These are phyloP conservation scores for Luffia ferchaultella DNA, from an alignment of 2,888 invertebrate genomes.

Conservation along the genomic window DNA sequence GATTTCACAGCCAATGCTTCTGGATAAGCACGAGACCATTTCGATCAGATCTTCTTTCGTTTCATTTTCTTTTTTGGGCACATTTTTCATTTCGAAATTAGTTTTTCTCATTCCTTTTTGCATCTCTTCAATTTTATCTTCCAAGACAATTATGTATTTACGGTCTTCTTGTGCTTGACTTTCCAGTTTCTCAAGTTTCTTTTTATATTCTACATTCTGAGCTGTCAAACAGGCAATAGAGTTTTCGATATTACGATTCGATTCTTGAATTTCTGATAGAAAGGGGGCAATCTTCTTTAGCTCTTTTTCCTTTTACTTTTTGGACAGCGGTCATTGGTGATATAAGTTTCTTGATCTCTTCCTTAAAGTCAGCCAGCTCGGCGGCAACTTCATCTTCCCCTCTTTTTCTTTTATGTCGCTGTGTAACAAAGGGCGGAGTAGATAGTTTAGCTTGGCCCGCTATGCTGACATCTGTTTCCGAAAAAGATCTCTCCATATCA, in stretches of 20 bases:
- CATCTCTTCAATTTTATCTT: conserved; percentile 13
- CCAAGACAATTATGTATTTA: conserved; percentile 11
- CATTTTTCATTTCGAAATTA: conserved; percentile 14
- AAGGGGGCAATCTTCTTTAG: too few relatives aligned
- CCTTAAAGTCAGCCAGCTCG: too few relatives aligned
- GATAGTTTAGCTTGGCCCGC: too few relatives aligned
- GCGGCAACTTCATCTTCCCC: too few relatives aligned
- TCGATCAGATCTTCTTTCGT: conserved; percentile 10
- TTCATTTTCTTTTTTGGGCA: conserved; percentile 11
- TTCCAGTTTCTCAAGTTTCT: conserved; percentile 7
- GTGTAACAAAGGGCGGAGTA: too few relatives aligned
- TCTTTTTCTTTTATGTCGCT: too few relatives aligned
- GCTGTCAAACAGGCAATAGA: conserved; percentile 8
- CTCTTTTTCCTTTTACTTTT: too few relatives aligned
- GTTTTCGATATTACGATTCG: conserved; percentile 12
- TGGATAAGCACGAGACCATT: conserved; percentile 10
- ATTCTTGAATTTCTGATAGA: conserved; percentile 10
- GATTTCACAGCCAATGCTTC: conserved; percentile 7
- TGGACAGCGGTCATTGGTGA: too few relatives aligned
- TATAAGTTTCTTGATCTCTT: too few relatives aligned
- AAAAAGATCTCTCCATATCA: too few relatives aligned
- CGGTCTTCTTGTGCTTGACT: conserved; percentile 5
- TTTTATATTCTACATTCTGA: conserved; percentile 11
- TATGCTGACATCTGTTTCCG: too few relatives aligned
- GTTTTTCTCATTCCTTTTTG: conserved; percentile 9